Conservation (phyloP, 2,113 vertebrate genomes). For the Parus major region DNA sequence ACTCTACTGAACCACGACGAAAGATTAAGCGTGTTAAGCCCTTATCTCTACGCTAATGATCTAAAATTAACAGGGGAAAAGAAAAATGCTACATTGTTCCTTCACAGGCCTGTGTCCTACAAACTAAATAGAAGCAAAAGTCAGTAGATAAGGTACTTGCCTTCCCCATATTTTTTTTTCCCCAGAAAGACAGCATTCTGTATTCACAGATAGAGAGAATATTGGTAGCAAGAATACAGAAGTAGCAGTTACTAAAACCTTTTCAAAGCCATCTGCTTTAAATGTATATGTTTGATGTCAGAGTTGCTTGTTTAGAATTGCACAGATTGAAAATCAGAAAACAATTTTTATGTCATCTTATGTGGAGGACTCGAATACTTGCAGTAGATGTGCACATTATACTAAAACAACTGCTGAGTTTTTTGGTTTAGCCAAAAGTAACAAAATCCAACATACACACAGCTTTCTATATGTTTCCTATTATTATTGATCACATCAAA, state of each 20-base stretch:
- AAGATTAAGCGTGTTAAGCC: not conserved
- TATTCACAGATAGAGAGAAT: not conserved
- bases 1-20: not conserved
- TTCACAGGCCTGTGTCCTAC: not conserved
- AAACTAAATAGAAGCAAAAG: not conserved
- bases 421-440: not conserved
- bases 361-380: not conserved
- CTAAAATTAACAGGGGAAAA: not conserved
- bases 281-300: not conserved
- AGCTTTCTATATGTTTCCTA: not conserved
- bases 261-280: not conserved
- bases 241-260: not conserved
- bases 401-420: not conserved
- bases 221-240: not conserved
- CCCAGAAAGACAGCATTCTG: not conserved
- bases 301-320: not conserved
- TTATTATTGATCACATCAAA: not conserved
- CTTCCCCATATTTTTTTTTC: not conserved
- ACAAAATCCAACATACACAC: not conserved
- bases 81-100: not conserved
- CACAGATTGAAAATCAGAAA: not conserved
- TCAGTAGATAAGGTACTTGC: not conserved
- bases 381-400: not conserved
- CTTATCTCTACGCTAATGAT: not conserved
- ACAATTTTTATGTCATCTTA: not conserved